A percentile compares a stretch with the other conserved stretches of the same genome.
Evolutionary conservation across 2,113 vertebrate species (phyloP).

Genomic region (Holacanthus passer): DNA sequence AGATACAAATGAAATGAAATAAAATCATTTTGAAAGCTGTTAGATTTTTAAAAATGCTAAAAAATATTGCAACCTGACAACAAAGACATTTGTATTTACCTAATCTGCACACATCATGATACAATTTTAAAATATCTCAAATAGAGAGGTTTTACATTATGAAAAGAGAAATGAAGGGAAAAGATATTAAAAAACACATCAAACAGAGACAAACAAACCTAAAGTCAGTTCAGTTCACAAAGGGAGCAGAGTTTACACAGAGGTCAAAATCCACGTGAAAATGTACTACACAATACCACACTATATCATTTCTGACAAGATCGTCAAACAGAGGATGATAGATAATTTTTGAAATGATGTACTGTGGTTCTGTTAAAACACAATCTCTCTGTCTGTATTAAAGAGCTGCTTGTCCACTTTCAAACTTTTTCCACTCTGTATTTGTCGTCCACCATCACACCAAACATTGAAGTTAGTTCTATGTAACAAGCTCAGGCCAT

Average conservation of each 20-base stretch:
- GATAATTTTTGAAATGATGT: neutral
- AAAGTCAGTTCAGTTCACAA: neutral
- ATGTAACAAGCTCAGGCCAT: neutral
- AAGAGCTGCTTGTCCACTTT: conserved; percentile 1
- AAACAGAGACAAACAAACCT: neutral
- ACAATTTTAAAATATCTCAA: neutral
- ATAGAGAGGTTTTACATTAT: neutral
- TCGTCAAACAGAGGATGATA: conserved; percentile 10
- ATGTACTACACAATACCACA: neutral
- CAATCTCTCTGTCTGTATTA: neutral
- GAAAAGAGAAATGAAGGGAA: neutral
- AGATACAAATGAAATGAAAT: neutral
- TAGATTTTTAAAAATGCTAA: neutral
- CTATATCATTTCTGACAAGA: conserved; percentile 16
- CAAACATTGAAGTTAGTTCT: neutral
- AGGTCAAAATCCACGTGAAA: conserved; percentile 38
- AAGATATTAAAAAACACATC: neutral
- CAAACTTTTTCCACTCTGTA: neutral
- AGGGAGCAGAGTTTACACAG: conserved; percentile 4
- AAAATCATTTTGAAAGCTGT: neutral
- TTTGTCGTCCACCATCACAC: neutral
- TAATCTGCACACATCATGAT: neutral
- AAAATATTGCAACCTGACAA: neutral
- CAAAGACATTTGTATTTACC: neutral
- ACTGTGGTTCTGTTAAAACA: neutral